Percentiles rank a stretch among this genome's conserved stretches.
Conservation (phyloP, 2,113 vertebrate species). For the Sminthopsis crassicaudata region DNA sequence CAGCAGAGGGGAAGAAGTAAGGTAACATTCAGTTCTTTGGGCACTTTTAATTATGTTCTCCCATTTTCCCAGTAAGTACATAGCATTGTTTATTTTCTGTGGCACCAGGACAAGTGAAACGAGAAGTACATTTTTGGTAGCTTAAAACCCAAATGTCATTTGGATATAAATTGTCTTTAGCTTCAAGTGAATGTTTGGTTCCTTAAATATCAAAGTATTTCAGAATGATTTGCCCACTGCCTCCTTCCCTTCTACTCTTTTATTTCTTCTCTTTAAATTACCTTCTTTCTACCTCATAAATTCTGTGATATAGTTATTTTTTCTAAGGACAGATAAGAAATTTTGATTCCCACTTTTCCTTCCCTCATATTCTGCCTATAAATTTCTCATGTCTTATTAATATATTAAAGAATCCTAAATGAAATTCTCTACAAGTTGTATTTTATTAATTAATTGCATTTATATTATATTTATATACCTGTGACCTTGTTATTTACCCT, state of each 20-base stretch:
- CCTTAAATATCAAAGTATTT: background rate
- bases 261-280: background rate
- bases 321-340: background rate
- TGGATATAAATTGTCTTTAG: background rate
- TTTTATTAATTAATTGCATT: background rate
- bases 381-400: background rate
- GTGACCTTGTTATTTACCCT: background rate
- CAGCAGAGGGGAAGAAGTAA: background rate
- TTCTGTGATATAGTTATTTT: background rate
- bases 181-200: background rate
- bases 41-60: background rate
- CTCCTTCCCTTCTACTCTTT: background rate
- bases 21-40: background rate
- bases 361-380: background rate
- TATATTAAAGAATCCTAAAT: background rate
- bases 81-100: background rate
- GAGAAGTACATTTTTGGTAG: background rate
- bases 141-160: background rate
- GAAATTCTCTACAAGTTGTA: background rate
- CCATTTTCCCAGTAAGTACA: background rate
- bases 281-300: background rate
- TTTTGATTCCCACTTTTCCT: background rate
- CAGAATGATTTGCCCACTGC: background rate
- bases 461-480: background rate
- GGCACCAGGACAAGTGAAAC: background rate